Evolutionary conservation across 2,113 vertebrate species (phyloP).

Genomic region (Eurystomus gularis): DNA sequence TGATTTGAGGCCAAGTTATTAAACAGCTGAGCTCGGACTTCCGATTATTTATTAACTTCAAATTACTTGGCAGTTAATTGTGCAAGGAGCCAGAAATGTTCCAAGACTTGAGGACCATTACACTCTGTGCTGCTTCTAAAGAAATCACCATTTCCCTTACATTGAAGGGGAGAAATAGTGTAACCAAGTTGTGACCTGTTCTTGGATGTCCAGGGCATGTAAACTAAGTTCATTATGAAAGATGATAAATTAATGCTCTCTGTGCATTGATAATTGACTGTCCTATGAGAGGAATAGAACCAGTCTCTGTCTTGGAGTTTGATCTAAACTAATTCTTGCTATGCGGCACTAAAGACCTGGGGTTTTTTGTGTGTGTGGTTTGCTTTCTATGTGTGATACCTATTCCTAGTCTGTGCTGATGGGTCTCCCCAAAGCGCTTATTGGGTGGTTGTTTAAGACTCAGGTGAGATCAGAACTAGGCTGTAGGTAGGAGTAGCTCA

Average conservation of each 20-base stretch:
- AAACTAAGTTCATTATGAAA: background rate
- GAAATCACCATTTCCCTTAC: background rate
- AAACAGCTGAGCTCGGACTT: background rate
- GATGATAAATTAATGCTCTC: background rate
- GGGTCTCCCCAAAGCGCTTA: background rate
- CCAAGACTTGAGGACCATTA: background rate
- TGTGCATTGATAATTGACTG: background rate
- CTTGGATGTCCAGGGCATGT: background rate
- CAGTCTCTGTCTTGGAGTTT: background rate
- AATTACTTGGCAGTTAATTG: background rate
- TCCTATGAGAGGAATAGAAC: background rate
- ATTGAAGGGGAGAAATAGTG: background rate
- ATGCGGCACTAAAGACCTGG: background rate
- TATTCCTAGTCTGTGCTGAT: background rate
- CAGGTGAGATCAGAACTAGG: background rate
- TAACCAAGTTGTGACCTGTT: background rate
- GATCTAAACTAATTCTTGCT: background rate
- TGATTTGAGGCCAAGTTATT: background rate
- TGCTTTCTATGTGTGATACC: no score
- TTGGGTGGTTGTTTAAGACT: background rate
- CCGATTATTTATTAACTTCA: background rate
- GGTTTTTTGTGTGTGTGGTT: no score
- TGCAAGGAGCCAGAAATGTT: background rate
- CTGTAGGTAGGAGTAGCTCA: background rate
- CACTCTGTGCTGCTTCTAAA: background rate